Percentiles rank a stretch among this genome's conserved stretches.
Conservation (phyloP, 2,797 vertebrate genomes). For the Anabas testudineus region DNA sequence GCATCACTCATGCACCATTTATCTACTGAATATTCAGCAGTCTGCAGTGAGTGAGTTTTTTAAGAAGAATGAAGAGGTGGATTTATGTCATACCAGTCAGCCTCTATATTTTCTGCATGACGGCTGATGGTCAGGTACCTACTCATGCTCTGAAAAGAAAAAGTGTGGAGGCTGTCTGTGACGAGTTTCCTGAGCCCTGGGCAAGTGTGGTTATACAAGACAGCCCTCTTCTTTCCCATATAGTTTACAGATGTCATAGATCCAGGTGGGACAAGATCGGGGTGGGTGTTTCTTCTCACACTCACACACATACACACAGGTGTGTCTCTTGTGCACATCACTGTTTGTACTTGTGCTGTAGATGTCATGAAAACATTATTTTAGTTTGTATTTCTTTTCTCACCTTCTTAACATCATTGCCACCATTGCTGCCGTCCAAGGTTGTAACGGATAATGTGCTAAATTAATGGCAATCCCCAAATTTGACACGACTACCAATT, state of each 20-base stretch:
- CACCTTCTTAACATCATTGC: background rate
- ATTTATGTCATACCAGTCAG: conserved; percentile 66
- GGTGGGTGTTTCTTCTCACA: conserved; percentile 24
- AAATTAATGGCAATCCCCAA: background rate
- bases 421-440: background rate
- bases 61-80: conserved; percentile 67
- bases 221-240: conserved; percentile 32
- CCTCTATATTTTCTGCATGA: conserved; percentile 69
- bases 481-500: conserved; percentile 9
- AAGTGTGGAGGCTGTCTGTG: conserved; percentile 76
- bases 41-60: conserved; percentile 35
- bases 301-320: conserved; percentile 31
- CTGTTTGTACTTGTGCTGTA: conserved; percentile 2
- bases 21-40: conserved; percentile 61
- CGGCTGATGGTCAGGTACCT: conserved; percentile 68
- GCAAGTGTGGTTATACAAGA: conserved; percentile 71
- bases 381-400: background rate
- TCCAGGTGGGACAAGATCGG: conserved; percentile 35
- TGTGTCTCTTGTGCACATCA: conserved; percentile 2
- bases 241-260: conserved; percentile 31
- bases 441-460: background rate
- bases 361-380: conserved; percentile 2
- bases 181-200: conserved; percentile 72
- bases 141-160: conserved; percentile 70
- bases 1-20: conserved; percentile 63